Base-by-base conservation (phyloP, 2,113 vertebrate species). In the Sturnira hondurensis region DNA sequence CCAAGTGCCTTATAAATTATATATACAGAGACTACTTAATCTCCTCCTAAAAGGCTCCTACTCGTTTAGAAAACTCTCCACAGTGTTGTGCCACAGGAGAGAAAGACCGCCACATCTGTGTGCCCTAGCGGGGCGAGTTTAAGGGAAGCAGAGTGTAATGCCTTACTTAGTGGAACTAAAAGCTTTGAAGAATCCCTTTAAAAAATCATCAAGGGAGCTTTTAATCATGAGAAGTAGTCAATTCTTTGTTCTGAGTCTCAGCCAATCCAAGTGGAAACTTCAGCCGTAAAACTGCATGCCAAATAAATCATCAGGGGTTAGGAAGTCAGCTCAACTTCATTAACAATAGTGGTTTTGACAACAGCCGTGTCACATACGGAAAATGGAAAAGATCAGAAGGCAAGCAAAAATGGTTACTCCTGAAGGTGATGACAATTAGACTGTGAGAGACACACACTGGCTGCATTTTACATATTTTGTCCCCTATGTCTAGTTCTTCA, bases 201-300 rank as follows among this genome's bases (percentile, higher is more conserved):
- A 97, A 97, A 97, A 95, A 96, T 95, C n/a, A 26, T 94, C 97
- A 92, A 93, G 97, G 96, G 96, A 97, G 94, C 93, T 97, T 97
- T 97, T 97, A 97, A 98, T 98, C 97, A 97, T 84, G 65, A 97
- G 82, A 91, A 96, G 97, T 94, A 93, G 93, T 97, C 97, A 89
- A 87, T 87, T 96, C 91, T 97, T 91, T 93, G 86, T 92, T 94
- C 96, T 97, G 96, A 93, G 83, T 94, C 74, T 95, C 67, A 58
- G 93, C 95, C 96, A 97, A 96, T 87, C 94, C 38, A 94, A 97
- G 96, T 94, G 65, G 89, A 97, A 96, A 95, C 74, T 91, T 95
- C 86, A 95, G 65, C 88, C 82, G 36, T 88, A 76, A 95, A 96
- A 73, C 73, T 95, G 94, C 83, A 81, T 0, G 31, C 80, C 89